phyloP scores from a whole-genome alignment of 2,113 vertebrate species.

The Origma solitaria region DNA sequence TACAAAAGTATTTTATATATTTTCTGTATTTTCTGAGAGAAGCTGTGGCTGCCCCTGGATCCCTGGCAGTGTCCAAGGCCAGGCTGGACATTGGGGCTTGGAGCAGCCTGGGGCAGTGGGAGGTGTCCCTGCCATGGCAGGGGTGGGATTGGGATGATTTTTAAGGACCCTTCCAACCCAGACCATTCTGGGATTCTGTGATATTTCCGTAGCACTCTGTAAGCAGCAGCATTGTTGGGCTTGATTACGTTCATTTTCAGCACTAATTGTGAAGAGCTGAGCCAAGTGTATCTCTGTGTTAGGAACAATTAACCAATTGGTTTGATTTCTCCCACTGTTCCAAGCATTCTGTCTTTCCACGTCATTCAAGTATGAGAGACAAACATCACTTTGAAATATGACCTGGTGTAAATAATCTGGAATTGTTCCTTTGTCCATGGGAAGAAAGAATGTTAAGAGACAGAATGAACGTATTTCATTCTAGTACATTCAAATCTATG shows the following conservation, averaged over 20 bases:
- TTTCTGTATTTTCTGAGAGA: background rate
- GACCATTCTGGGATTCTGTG: background rate
- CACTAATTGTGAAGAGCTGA: background rate
- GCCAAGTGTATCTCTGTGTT: background rate
- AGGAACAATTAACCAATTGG: background rate
- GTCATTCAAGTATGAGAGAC: background rate
- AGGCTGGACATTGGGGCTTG: rapidly evolving
- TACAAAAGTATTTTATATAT: background rate
- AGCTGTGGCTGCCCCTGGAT: background rate
- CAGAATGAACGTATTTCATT: background rate
- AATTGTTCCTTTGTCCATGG: background rate
- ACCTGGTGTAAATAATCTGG: background rate
- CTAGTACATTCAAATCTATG: background rate
- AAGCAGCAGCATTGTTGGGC: background rate
- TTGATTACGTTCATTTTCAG: background rate
- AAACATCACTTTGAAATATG: background rate
- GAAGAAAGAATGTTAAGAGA: background rate
- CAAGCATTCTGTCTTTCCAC: background rate
- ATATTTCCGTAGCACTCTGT: background rate
- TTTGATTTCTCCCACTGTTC: background rate
- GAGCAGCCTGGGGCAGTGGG: background rate
- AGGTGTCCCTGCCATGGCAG: background rate
- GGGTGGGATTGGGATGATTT: rapidly evolving
- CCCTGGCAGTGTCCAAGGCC: background rate
- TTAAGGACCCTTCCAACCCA: background rate